A percentile compares a stretch with the other conserved stretches of the same genome.
phyloP scores from a whole-genome alignment of 2,113 vertebrate species.

The Butorides virescens region DNA sequence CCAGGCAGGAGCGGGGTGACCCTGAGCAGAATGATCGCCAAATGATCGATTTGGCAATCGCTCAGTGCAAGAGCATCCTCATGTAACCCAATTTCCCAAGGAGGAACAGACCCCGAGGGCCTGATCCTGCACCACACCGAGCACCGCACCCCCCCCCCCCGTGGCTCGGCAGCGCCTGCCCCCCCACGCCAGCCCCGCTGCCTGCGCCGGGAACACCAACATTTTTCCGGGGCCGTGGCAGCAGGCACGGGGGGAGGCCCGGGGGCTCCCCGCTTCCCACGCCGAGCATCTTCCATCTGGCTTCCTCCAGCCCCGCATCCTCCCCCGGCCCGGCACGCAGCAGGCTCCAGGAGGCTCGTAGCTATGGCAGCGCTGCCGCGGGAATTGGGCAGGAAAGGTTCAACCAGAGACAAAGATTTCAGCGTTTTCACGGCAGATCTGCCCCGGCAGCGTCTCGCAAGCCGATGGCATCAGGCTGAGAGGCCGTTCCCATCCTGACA shows the following conservation, averaged over 20 bases:
- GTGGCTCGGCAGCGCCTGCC: accelerated
- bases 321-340: not conserved
- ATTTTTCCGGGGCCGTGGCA: accelerated
- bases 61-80: not conserved
- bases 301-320: not conserved
- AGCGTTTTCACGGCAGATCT: not conserved
- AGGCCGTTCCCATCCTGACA: not conserved
- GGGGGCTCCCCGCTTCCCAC: not conserved
- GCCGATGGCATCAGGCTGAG: not conserved
- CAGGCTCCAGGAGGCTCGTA: not conserved
- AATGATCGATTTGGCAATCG: accelerated
- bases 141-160: not conserved
- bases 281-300: not conserved
- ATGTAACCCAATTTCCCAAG: not conserved
- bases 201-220: accelerated
- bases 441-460: not conserved
- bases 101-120: not conserved
- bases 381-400: not conserved
- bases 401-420: not conserved
- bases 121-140: not conserved
- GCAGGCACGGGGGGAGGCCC: accelerated
- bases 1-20: accelerated
- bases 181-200: not conserved
- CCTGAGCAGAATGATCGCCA: not conserved
- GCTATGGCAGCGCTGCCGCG: not conserved